Conservation (phyloP, 2,113 vertebrate species). For the Callithrix jacchus region DNA sequence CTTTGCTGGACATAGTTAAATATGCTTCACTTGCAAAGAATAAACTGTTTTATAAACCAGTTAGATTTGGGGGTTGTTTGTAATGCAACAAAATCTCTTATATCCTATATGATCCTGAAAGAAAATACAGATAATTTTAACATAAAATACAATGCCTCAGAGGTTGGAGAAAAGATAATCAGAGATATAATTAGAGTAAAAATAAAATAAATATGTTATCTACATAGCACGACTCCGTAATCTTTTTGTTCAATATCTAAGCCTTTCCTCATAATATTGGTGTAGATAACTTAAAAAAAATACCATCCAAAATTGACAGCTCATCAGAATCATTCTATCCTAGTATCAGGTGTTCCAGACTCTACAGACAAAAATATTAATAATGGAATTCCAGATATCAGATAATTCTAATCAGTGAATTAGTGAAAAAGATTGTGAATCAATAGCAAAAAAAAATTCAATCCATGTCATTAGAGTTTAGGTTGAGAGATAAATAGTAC, state of each 20-base stretch:
- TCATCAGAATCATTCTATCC: background rate
- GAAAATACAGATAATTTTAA: background rate
- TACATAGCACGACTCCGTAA: background rate
- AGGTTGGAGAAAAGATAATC: background rate
- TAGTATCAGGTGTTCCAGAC: background rate
- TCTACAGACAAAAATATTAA: background rate
- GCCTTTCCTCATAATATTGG: background rate
- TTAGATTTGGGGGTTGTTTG: background rate
- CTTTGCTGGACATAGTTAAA: background rate
- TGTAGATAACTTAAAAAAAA: background rate
- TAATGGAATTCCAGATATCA: background rate
- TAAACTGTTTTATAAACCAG: background rate
- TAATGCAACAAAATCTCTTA: background rate
- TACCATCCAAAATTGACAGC: background rate
- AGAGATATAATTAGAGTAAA: background rate
- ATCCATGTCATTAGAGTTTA: background rate
- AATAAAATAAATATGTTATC: background rate
- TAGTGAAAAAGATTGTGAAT: background rate
- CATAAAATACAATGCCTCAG: background rate
- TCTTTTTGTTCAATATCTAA: background rate
- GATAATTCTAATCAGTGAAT: background rate
- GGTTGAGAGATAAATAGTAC: background rate
- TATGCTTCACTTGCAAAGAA: background rate
- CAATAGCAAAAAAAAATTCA: background rate
- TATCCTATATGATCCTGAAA: background rate